Base-by-base conservation (phyloP, 2,888 invertebrate species). In the Punctoribates punctum region DNA sequence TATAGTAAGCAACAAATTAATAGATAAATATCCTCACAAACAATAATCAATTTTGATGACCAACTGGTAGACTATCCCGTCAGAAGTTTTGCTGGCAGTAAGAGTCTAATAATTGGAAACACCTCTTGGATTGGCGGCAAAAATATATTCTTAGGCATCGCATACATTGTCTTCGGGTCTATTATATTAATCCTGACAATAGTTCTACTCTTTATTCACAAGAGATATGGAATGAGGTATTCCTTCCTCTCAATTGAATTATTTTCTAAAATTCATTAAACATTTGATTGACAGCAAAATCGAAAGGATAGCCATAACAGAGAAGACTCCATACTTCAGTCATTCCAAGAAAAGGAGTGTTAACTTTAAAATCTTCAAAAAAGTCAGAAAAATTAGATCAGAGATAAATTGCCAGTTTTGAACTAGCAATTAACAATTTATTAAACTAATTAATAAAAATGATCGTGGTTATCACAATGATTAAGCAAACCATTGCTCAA, bases 31-130 rank as follows among this genome's bases (percentile, higher is more conserved):
- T 34, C 25, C 17, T 2, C 25, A 25, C 6, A 48, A 46, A n/a
- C n/a, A n/a, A n/a, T n/a, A n/a, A n/a, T n/a, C n/a, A n/a, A n/a
- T n/a, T n/a, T n/a, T n/a, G n/a, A n/a, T 5, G 5, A 20, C 13
- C 20, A 46, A 20, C 4, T 38, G 17, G 15, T 62, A 76, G 76
- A 76, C 27, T 76, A 76, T 54, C 76, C 76, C 5, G 76, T 76
- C 11, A 27, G 13, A n/a, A 29, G 27, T 8, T 76, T 76, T 57
- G 13, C n/a, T 13, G 76, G 76, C 20, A 57, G 17, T 5, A 76
- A 76, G 46, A 46, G 34, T 6, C 34, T 76, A 17, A 20, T 73
- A 4, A 48, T 76, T 20, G 48, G 73, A 13, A 76, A 76, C 72
- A 76, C 76, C n/a, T 73, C 48, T 34, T 46, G 76, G 75, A 51